Evolutionary conservation across 2,797 vertebrate species (phyloP).

Genomic region (Alectoris magna): DNA sequence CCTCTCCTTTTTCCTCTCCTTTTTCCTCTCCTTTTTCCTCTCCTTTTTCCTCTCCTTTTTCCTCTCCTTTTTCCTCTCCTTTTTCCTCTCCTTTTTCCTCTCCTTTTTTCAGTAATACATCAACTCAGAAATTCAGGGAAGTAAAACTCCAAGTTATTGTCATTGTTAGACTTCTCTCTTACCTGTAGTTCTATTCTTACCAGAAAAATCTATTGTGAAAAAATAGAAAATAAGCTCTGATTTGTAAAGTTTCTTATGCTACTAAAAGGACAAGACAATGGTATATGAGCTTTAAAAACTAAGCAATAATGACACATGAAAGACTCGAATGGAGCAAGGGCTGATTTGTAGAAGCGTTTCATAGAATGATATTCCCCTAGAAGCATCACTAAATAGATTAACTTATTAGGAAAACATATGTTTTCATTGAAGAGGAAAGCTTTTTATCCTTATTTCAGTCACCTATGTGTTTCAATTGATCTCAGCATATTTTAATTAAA

Average conservation of each 20-base stretch:
- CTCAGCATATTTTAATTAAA: conserved; percentile 51
- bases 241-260: neutral
- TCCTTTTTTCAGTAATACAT: neutral
- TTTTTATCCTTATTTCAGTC: conserved; percentile 34
- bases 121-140: neutral
- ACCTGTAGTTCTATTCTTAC: neutral
- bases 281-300: conserved; percentile 30
- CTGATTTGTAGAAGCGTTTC: conserved; percentile 39
- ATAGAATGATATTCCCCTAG: neutral
- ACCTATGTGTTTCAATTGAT: neutral
- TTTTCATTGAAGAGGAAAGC: neutral
- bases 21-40: too few species aligned
- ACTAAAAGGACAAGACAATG: conserved; percentile 15
- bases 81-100: neutral
- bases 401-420: conserved; percentile 34
- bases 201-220: neutral
- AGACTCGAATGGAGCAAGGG: neutral
- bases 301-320: conserved; percentile 51
- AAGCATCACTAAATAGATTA: conserved; percentile 67
- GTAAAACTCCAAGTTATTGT: neutral
- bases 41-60: neutral
- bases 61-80: too few species aligned
- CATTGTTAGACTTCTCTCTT: neutral
- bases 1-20: too few species aligned
- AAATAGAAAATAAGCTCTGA: neutral